Evolutionary conservation across 2,888 invertebrate species (phyloP).

Genomic region (Ochropleura leucogaster): DNA sequence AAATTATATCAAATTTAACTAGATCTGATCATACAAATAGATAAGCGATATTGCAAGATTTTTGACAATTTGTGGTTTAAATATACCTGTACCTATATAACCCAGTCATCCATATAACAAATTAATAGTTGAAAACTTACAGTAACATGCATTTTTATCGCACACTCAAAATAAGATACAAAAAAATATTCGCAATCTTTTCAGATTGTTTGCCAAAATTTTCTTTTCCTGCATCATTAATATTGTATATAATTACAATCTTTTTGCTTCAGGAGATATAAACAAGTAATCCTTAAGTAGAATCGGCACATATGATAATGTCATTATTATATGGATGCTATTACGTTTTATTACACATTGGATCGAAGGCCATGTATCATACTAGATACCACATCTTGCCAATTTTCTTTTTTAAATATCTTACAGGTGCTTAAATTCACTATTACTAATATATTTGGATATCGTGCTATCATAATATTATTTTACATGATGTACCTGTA

Average conservation of each 20-base stretch:
- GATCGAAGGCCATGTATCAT: constrained; percentile 11
- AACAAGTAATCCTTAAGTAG: background rate
- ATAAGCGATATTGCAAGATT: constrained; percentile 27
- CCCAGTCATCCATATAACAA: constrained; percentile 4
- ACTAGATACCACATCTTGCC: constrained; percentile 59
- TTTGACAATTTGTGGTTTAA: constrained; percentile 16
- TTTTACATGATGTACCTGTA: constrained; percentile 83
- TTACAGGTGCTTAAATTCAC: constrained; percentile 61
- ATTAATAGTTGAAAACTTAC: background rate
- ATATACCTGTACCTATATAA: background rate
- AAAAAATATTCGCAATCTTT: background rate
- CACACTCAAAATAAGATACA: too few relatives aligned
- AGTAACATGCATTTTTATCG: background rate
- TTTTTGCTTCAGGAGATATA: constrained; percentile 4
- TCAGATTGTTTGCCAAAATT: constrained; percentile 4
- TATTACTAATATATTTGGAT: constrained; percentile 56
- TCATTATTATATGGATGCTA: constrained; percentile 7
- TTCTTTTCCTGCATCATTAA: constrained; percentile 1
- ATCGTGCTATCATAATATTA: constrained; percentile 71
- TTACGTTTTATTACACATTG: constrained; percentile 28
- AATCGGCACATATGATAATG: background rate
- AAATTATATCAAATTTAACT: constrained; percentile 46
- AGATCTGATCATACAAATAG: constrained; percentile 60
- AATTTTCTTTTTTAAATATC: constrained; percentile 44
- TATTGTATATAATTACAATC: constrained; percentile 14